phyloP scores from a whole-genome alignment of 2,888 invertebrate genomes.

The Trachelus troglodyta region DNA sequence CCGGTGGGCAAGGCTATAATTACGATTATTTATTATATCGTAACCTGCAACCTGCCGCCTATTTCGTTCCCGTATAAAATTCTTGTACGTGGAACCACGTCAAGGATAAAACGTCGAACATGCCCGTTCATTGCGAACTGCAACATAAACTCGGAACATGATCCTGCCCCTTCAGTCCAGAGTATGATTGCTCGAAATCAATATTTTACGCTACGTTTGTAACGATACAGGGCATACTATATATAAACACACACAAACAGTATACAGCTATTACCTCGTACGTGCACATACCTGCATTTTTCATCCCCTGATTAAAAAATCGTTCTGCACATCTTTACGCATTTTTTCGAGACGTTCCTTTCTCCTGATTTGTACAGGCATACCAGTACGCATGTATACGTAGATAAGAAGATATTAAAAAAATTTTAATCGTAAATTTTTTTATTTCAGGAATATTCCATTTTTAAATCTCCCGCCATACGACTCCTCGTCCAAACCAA shows the following conservation, averaged over 20 bases:
- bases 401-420: background rate
- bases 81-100: background rate
- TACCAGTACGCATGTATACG: too few species aligned
- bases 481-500: background rate
- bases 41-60: background rate
- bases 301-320: background rate
- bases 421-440: too few species aligned
- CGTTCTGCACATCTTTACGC: background rate
- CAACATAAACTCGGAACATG: background rate
- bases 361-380: fast-evolving
- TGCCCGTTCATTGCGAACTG: background rate
- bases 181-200: background rate
- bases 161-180: background rate
- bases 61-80: slow-evolving; percentile 1
- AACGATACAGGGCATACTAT: background rate
- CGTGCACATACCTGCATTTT: background rate
- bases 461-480: background rate
- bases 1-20: slow-evolving; percentile 4
- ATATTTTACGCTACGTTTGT: background rate
- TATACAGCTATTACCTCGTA: background rate
- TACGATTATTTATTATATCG: slow-evolving; percentile 12
- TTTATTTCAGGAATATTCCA: background rate
- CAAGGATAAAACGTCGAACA: slow-evolving; percentile 2
- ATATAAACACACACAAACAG: background rate
- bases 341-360: background rate